Evolutionary conservation across 2,797 vertebrate species (phyloP), one percentile per base, ranked within the genome.

Genomic region (Acanthurus lineatus): DNA sequence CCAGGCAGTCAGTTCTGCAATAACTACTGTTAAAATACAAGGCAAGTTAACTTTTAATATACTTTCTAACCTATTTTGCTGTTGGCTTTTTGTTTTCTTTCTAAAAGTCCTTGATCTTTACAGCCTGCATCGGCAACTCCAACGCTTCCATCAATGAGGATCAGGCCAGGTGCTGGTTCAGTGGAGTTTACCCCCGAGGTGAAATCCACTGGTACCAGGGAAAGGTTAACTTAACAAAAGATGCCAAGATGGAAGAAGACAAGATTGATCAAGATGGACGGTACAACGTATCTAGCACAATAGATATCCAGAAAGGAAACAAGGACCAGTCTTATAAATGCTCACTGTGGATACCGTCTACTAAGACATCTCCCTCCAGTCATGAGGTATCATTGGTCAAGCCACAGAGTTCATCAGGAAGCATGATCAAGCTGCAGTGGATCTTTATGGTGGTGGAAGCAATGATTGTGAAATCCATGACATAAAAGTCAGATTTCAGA

Each of bases 1-100:
- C 0, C 0, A 0, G 0, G 90, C 72, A 25, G 0, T 0, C 0
- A 0, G 0, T 0, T 0, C 0, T 0, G 1, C 0, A 0, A 6
- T 0, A 0, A 79, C 79, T 11, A 0, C 0, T 0, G 25, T 94
- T 2, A 72, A 0, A 6, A 25, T 92, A 9, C 20, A 81, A 77
- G 79, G 93, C 94, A 53, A 88, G 91, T 22, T 2, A 1, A 10
- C 4, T 11, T 52, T 61, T 20, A 20, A n/a, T 15, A 2, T n/a
- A n/a, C n/a, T n/a, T 16, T 8, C 9, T 12, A 11, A 15, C 9
- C 1, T 15, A 2, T 49, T 10, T 10, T 15, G 0, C 12, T 2
- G 3, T 5, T 28, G 3, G 22, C 4, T 59, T 66, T 4, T 32
- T 32, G 20, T 6, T 17, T 14, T 14, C 2, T 54, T 25, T 68